Base-by-base conservation (phyloP, 1,140 invertebrate species). In the Ericerus pela region DNA sequence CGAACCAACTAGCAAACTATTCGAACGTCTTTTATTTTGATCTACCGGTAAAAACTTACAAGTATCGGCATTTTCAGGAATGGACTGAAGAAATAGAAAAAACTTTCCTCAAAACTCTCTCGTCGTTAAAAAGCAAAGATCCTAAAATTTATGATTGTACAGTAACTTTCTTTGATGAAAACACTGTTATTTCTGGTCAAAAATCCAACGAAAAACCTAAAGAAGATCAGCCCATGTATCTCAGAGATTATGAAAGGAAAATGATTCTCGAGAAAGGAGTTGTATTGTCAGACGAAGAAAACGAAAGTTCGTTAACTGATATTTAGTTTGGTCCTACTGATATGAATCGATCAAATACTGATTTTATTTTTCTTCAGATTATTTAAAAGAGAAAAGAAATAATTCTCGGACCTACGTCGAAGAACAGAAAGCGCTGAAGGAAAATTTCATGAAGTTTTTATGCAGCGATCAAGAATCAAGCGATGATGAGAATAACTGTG, bases 51-150 rank as follows among this genome's bases (percentile, higher is more conserved):
- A 24, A n/a, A 20, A 51, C 12, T 43, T 47, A 27, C 28, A 38
- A 27, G 20, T 26, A 30, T 56, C 12, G 12, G n/a, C 12, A 28
- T 56, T 56, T 61, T 22, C 38, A 65, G 59, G 70, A 69, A 62
- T 63, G 76, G 26, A 74, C 75, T 57, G 68, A 76, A 60, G 74
- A 82, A 60, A 73, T 88, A 36, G 91, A 96, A 64, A 81, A 83
- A 64, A 79, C 85, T 53, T 96, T 95, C 69, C 80, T 88, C 4
- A 87, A 85, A 71, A 85, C 89, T 0, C 69, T 94, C 1, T 76
- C 89, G 1, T 81, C 77, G 56, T 68, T 96, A 5, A 96, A 94
- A 67, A 85, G 79, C 28, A 88, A 87, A 68, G 85, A 95, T 74
- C 86, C 90, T 0, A 77, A 75, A 62, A 92, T 94, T 60, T 95